Evolutionary conservation across 2,113 vertebrate species (phyloP).

Genomic region (Ochotona curzoniae): DNA sequence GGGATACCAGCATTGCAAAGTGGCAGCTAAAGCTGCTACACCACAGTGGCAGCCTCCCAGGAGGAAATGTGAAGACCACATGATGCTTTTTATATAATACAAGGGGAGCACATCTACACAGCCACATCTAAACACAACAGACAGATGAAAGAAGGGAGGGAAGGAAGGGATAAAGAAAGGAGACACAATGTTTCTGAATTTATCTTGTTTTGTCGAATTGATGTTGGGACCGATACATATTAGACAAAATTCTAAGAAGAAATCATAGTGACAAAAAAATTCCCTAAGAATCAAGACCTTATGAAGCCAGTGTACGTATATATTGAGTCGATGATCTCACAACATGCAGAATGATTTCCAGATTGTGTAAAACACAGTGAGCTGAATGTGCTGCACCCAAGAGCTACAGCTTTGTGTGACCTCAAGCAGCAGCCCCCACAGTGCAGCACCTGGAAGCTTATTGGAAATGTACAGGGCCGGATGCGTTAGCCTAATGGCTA

Average conservation of each 20-base stretch:
- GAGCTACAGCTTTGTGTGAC: not conserved
- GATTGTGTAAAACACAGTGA: constrained; percentile 8
- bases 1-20: too few species aligned
- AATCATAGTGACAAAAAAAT: constrained; percentile 30
- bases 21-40: constrained; percentile 6
- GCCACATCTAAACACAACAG: not conserved
- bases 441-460: not conserved
- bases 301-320: constrained; percentile 25
- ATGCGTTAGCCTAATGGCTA: too few species aligned
- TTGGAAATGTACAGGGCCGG: constrained; percentile 1
- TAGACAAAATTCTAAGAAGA: constrained; percentile 47
- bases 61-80: constrained; percentile 47
- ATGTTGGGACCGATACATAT: constrained; percentile 26
- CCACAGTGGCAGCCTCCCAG: constrained; percentile 33
- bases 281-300: constrained; percentile 53
- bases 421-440: not conserved
- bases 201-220: constrained; percentile 54
- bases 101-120: not conserved
- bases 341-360: constrained; percentile 49
- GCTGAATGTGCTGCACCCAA: not conserved
- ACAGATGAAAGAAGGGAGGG: not conserved
- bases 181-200: constrained; percentile 9
- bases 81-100: constrained; percentile 31
- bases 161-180: constrained; percentile 38
- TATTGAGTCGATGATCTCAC: constrained; percentile 6